Evolutionary conservation across 2,113 vertebrate genomes (phyloP), one percentile per base, ranked within the genome.

Genomic region (Narcine bancroftii): DNA sequence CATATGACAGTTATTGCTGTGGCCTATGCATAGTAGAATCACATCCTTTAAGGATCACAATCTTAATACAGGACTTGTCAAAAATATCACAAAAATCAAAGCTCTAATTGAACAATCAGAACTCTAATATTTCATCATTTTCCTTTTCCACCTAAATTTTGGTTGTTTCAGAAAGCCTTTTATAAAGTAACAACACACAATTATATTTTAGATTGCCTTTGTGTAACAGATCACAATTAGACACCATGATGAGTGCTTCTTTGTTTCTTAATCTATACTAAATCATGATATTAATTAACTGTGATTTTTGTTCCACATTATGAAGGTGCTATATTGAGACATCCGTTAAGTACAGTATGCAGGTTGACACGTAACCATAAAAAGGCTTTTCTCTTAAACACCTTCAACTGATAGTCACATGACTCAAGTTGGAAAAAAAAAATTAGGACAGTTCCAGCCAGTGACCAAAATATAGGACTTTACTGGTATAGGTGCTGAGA

Each of bases 371-470:
- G 36, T 47, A 45, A 91, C 66, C 89, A 91, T 33, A 91, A 91
- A 91, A 91, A 91, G 97, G 97, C 97, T 96, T 95, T 96, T 96
- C 96, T 97, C 93, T 94, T 94, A 94, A 96, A 97, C 95, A 96
- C 95, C 95, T 96, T 97, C 92, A 94, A 95, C 96, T 95, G 95
- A 95, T 95, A 96, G 95, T 96, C 94, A 79, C 94, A 95, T 96
- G 95, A 96, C 95, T 96, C 96, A 95, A 95, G 95, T 95, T 94
- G 94, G 94, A 93, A 95, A 93, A 95, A 63, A 91, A 95, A 94
- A 93, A 76, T 94, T 94, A 94, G 94, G 95, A 94, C 93, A 95
- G 95, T 96, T 96, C 95, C 95, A 96, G 96, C 96, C 95, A 96
- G 95, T 95, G 96, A 97, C 95, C 95, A 96, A 95, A 96, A 94